These are phyloP conservation scores for Tarsius wallacei DNA, from an alignment of 2,797 vertebrate genomes.

Conservation along the genomic window DNA sequence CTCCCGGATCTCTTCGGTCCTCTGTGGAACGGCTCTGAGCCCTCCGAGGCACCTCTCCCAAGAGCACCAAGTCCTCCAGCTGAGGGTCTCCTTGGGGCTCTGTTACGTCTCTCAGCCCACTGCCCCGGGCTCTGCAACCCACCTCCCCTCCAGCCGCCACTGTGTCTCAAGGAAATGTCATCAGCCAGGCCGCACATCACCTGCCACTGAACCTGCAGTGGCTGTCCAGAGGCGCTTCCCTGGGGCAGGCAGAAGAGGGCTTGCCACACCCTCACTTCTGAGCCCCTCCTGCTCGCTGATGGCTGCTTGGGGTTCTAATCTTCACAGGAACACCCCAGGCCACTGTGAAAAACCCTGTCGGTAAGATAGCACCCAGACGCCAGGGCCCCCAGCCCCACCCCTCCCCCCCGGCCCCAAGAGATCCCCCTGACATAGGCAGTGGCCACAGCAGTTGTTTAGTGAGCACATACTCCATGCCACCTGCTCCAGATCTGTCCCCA, in stretches of 20 bases:
- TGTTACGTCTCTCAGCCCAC: not conserved
- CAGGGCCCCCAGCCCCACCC: not conserved
- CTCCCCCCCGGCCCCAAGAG: not conserved
- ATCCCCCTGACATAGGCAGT: not conserved
- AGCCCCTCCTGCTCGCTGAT: not conserved
- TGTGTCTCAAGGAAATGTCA: not conserved
- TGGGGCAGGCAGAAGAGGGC: not conserved
- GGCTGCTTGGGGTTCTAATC: not conserved
- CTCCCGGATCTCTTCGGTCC: not conserved
- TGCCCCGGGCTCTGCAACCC: not conserved
- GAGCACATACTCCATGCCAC: rapidly evolving
- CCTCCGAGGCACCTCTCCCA: not conserved
- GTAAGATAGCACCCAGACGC: not conserved
- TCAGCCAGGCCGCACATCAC: not conserved
- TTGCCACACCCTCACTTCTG: not conserved
- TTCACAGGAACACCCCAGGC: not conserved
- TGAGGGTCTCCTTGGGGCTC: not conserved
- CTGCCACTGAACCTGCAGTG: not conserved
- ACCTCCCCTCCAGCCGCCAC: not conserved
- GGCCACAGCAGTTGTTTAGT: not conserved
- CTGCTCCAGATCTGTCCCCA: not conserved
- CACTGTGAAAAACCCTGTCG: not conserved
- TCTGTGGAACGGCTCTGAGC: not conserved
- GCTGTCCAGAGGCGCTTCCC: rapidly evolving
- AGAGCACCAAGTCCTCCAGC: not conserved